phyloP scores from a whole-genome alignment of 2,888 invertebrate species.

The Chelonus formosanus region DNA sequence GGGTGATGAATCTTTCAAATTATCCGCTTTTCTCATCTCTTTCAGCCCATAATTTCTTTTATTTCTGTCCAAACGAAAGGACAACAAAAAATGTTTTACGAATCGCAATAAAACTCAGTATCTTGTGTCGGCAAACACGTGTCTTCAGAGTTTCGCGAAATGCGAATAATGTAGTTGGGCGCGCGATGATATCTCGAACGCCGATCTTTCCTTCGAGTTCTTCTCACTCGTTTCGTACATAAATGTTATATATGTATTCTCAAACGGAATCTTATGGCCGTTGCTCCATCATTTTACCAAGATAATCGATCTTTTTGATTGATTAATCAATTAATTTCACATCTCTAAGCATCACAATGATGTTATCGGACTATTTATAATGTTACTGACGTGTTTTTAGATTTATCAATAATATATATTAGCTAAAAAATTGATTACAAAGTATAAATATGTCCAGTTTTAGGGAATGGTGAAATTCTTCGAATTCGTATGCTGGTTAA shows the following conservation, averaged over 20 bases:
- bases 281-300: slow-evolving; percentile 17
- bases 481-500: slow-evolving; percentile 35
- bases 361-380: slow-evolving; percentile 5
- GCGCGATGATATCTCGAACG: slow-evolving; percentile 47
- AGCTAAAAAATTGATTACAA: too few relatives aligned
- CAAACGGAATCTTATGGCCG: neutral
- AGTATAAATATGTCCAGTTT: slow-evolving; percentile 33
- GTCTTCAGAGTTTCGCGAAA: slow-evolving; percentile 55
- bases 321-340: slow-evolving; percentile 34
- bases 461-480: slow-evolving; percentile 22
- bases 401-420: too few relatives aligned
- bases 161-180: slow-evolving; percentile 56
- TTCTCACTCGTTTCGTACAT: slow-evolving; percentile 19
- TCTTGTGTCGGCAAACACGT: slow-evolving; percentile 58
- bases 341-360: slow-evolving; percentile 14
- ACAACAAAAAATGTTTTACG: slow-evolving; percentile 54
- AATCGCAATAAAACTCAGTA: slow-evolving; percentile 56
- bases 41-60: slow-evolving; percentile 3
- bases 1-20: slow-evolving; percentile 4
- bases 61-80: slow-evolving; percentile 22
- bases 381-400: too few relatives aligned
- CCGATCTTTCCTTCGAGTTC: slow-evolving; percentile 48
- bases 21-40: slow-evolving; percentile 21
- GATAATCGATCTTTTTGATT: slow-evolving; percentile 30
- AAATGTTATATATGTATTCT: slow-evolving; percentile 13